Evolutionary conservation across 2,888 invertebrate species (phyloP).

Genomic region (Rutpela maculata): DNA sequence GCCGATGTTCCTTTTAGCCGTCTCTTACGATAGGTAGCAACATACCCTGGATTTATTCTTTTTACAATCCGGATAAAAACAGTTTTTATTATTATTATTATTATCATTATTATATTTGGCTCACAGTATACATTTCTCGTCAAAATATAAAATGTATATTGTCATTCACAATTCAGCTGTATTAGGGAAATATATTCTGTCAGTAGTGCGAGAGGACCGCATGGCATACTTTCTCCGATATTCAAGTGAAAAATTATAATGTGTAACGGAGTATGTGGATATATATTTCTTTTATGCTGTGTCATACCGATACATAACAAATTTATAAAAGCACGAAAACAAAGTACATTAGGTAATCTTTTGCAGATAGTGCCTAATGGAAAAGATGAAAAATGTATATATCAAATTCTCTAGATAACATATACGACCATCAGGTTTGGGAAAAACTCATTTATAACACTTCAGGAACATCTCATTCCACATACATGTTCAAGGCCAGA

Average conservation of each 20-base stretch:
- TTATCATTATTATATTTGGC: too few relatives aligned
- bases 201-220: too few relatives aligned
- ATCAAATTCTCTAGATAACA: constrained; percentile 38
- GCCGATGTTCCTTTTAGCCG: too few relatives aligned
- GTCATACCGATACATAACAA: constrained; percentile 10
- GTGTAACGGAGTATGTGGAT: background rate
- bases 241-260: background rate
- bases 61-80: too few relatives aligned
- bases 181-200: too few relatives aligned
- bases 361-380: constrained; percentile 35
- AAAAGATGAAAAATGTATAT: constrained; percentile 33
- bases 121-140: too few relatives aligned
- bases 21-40: too few relatives aligned
- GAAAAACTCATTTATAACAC: constrained; percentile 40
- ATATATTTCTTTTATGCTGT: constrained; percentile 16
- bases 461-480: constrained; percentile 35
- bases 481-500: constrained; percentile 30
- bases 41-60: too few relatives aligned
- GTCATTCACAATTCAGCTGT: too few relatives aligned
- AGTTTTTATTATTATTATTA: too few relatives aligned
- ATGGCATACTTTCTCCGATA: too few relatives aligned
- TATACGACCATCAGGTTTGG: constrained; percentile 34
- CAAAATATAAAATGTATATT: too few relatives aligned
- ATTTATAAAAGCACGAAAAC: constrained; percentile 18
- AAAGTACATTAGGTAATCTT: constrained; percentile 28